phyloP scores from a whole-genome alignment of 1,140 invertebrate genomes.

The Sogatella furcifera region DNA sequence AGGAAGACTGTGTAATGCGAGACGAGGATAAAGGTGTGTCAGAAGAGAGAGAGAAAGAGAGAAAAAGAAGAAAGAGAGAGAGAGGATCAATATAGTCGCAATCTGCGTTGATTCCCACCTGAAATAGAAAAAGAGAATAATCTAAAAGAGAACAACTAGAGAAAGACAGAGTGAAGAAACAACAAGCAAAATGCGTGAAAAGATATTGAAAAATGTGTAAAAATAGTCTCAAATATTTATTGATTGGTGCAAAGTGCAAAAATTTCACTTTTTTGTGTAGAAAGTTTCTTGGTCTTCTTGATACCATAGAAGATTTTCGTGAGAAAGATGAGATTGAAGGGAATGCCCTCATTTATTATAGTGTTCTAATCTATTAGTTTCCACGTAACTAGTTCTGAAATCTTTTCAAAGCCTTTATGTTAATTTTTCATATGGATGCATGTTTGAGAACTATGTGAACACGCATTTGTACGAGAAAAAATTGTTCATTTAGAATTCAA shows the following conservation, averaged over 20 bases:
- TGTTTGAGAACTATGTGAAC: no score
- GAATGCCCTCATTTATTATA: no score
- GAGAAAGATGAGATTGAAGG: no score
- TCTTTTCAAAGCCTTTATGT: no score
- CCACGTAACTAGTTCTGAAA: no score
- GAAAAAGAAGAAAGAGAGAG: conserved; percentile 9
- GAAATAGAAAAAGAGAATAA: conserved; percentile 14
- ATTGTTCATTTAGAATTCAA: no score
- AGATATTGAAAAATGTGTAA: conserved; percentile 33
- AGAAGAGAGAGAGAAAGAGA: conserved; percentile 3
- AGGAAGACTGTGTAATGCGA: not conserved
- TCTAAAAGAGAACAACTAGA: not conserved
- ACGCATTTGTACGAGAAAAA: no score
- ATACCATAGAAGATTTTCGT: no score
- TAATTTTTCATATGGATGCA: no score
- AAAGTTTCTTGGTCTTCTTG: no score
- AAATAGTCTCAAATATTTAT: conserved; percentile 25
- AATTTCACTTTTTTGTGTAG: no score
- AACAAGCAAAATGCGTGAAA: conserved; percentile 42
- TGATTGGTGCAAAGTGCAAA: conserved; percentile 9
- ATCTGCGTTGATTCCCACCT: conserved; percentile 22
- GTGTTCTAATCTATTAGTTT: no score
- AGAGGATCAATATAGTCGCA: conserved; percentile 21
- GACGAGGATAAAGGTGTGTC: not conserved
- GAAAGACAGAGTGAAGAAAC: conserved; percentile 2